Base-by-base conservation (phyloP, 1,140 invertebrate genomes). In the Zaprionus tsacasi region DNA sequence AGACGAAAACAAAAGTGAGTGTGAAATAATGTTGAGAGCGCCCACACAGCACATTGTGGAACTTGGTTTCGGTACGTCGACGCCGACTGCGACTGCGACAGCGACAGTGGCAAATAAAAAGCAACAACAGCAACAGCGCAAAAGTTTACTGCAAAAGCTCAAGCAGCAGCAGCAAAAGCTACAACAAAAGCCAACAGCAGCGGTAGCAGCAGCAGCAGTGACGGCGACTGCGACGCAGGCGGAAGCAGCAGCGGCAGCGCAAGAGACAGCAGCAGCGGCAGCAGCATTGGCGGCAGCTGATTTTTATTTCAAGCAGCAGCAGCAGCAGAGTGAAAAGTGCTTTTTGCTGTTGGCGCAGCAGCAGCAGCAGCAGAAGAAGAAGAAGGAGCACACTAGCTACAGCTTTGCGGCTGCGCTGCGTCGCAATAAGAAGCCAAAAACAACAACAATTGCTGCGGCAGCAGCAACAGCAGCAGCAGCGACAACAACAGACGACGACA, bases 11-110 rank as follows among this genome's bases (percentile, higher is more conserved):
- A 90, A 89, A 89, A 89, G 85, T 89, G 85, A 89, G 66, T 76
- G 85, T 89, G 85, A 89, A 89, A 89, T 89, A 76, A 89, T 89
- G 85, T 89, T 89, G 85, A 89, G 85, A 89, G 85, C 85, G 81
- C 85, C 85, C 81, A 89, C 85, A 74, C 85, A 88, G 75, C 85
- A 89, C 75, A 88, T 88, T 70, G 85, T 88, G 83, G 85, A 88
- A 89, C 85, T 88, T 67, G 83, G 83, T 70, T 88, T 81, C 78
- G 83, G 77, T 64, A 78, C 78, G 73, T 77, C 79, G 60, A 43
- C 77, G 43, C 15, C 79, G 33, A 67, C 77, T 58, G 55, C 76
- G 38, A 54, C 79, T 63, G 38, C 75, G n/a, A 10, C 67, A 4
- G 30, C 57, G 25, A 58, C 38, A 38, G 60, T n/a, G 13, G 54